These are phyloP conservation scores for Trachops cirrhosus DNA, from an alignment of 2,797 vertebrate genomes.

Conservation along the genomic window DNA sequence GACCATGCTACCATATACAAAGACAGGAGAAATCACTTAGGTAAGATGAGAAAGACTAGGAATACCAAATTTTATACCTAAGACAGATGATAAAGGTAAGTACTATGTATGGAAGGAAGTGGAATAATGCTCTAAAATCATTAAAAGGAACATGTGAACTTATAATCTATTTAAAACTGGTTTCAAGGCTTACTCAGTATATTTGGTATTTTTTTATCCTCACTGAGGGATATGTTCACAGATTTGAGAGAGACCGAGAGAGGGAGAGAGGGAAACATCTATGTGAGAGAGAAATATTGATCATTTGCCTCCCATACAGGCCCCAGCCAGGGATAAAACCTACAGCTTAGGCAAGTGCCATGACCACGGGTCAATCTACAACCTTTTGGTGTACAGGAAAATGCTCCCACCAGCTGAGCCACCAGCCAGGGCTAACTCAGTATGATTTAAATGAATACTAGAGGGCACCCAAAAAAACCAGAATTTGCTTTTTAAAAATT, in stretches of 20 bases:
- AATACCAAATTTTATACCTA: not conserved
- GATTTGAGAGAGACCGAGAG: not conserved
- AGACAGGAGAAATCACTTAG: not conserved
- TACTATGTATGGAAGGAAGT: not conserved
- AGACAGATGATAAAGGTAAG: not conserved
- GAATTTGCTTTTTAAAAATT: not conserved
- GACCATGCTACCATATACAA: not conserved
- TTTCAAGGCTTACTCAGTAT: not conserved
- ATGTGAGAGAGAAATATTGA: not conserved
- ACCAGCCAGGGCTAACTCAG: not conserved
- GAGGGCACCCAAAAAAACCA: not conserved
- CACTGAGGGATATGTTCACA: not conserved
- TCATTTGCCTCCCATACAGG: not conserved
- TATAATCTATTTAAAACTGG: slow-evolving; percentile 33
- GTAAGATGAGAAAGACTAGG: not conserved
- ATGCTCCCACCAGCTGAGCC: not conserved
- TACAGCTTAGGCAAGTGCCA: not conserved
- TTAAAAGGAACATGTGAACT: not conserved
- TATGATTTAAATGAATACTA: not conserved
- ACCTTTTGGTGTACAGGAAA: not conserved
- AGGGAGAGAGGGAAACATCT: not conserved
- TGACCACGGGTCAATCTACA: not conserved
- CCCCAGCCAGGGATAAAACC: not conserved
- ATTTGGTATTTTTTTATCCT: not conserved
- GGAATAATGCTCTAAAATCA: slow-evolving; percentile 15